Conservation (phyloP, 1,140 invertebrate species). For the Ostrea edulis region DNA sequence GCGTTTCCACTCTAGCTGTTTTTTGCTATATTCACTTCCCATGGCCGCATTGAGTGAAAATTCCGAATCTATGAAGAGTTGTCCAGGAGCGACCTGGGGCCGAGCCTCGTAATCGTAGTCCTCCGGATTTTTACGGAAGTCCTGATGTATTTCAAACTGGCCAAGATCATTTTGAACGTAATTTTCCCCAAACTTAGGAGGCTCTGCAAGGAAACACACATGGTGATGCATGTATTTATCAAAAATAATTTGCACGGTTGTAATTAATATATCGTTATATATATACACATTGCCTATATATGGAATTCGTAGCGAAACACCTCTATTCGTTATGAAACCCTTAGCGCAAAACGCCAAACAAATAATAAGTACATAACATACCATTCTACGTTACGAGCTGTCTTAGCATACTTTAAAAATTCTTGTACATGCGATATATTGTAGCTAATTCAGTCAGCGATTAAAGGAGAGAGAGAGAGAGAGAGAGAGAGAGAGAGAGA, state of each 20-base stretch:
- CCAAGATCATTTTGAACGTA: conserved; percentile 45
- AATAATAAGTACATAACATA: too few relatives aligned
- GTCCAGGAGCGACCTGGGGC: conserved; percentile 42
- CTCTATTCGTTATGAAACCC: too few relatives aligned
- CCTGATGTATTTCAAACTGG: conserved; percentile 30
- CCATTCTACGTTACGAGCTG: too few relatives aligned
- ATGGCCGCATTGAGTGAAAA: conserved; percentile 62
- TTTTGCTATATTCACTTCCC: conserved; percentile 28
- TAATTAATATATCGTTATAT: background rate
- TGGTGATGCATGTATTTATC: background rate
- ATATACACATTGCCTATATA: too few relatives aligned
- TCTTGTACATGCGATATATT: too few relatives aligned
- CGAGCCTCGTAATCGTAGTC: conserved; percentile 38
- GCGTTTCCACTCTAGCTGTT: conserved; percentile 63
- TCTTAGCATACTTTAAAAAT: too few relatives aligned
- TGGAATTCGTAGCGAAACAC: too few relatives aligned
- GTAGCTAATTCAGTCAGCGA: background rate
- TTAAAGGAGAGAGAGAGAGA: background rate
- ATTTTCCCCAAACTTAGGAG: conserved; percentile 35
- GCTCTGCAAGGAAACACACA: background rate
- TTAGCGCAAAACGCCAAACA: too few relatives aligned
- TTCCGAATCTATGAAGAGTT: conserved; percentile 57
- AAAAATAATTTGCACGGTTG: background rate
- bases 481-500: too few relatives aligned
- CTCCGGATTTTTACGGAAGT: conserved; percentile 46